These are phyloP conservation scores for Aphaenogaster ashmeadi DNA, from an alignment of 1,140 invertebrate species.

Conservation along the genomic window DNA sequence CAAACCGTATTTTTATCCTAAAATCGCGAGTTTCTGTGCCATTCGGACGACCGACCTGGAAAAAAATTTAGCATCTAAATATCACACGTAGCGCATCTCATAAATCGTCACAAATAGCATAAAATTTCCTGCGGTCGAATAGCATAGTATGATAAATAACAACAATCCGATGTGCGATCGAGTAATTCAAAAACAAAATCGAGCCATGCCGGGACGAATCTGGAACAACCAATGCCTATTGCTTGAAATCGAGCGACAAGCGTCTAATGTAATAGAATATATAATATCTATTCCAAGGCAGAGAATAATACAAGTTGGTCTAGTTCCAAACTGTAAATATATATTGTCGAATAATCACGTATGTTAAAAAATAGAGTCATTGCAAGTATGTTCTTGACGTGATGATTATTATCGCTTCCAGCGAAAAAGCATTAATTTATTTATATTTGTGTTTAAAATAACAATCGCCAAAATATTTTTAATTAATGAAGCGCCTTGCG, in stretches of 20 bases:
- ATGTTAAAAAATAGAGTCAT: slow-evolving; percentile 29
- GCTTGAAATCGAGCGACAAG: slow-evolving; percentile 29
- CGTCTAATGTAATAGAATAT: neutral
- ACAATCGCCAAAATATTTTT: neutral
- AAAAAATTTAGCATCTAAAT: slow-evolving; percentile 84
- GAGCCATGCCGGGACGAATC: neutral
- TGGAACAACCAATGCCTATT: slow-evolving; percentile 22
- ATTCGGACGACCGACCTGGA: slow-evolving; percentile 51
- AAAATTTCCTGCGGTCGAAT: slow-evolving; percentile 61
- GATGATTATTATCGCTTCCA: slow-evolving; percentile 42
- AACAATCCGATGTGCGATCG: slow-evolving; percentile 13
- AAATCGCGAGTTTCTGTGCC: slow-evolving; percentile 13
- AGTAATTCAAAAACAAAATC: slow-evolving; percentile 45
- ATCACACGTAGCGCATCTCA: slow-evolving; percentile 83
- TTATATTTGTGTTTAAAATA: neutral
- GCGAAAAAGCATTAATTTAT: neutral
- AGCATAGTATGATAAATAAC: slow-evolving; percentile 13
- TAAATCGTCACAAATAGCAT: slow-evolving; percentile 61
- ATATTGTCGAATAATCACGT: slow-evolving; percentile 38
- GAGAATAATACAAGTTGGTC: slow-evolving; percentile 16
- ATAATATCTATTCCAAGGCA: slow-evolving; percentile 17
- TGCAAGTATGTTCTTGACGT: slow-evolving; percentile 18
- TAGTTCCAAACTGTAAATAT: slow-evolving; percentile 9
- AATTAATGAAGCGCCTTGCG: slow-evolving; percentile 6
- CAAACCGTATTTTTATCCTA: slow-evolving; percentile 50